Base-by-base conservation (phyloP, 2,797 vertebrate genomes). In the Poecilia velifera region DNA sequence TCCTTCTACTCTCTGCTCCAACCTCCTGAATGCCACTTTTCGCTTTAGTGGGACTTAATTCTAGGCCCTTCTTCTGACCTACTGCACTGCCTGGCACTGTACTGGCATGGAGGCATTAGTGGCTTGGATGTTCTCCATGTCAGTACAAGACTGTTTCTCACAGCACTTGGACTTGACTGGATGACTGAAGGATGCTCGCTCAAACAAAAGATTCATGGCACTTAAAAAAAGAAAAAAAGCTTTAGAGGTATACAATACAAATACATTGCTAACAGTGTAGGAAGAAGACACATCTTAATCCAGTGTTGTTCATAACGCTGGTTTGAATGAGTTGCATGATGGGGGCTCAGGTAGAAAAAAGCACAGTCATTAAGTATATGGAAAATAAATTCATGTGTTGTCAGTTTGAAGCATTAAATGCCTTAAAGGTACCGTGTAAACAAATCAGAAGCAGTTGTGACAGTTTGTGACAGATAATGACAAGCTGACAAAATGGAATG, bases 61-160 rank as follows among this genome's bases (percentile, higher is more conserved):
- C 12, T 53, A 80, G 91, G 93, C 80, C 95, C 95, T 95, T 94
- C 94, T 93, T 79, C 88, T 84, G 86, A 88, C 76, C 90, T 62
- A 2, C 4, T 76, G 81, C 92, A 93, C 95, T 94, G 94, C 95
- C 95, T 95, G 94, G 93, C 94, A 94, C 92, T 81, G 39, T 81
- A 91, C 95, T 94, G 94, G 84, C 95, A 95, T 92, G 94, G 93
- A 95, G 96, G 95, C 95, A 91, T 82, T 88, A 87, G 86, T 89
- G 88, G 95, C 95, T 96, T 96, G 96, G 96, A 96, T 96, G 95
- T 96, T 96, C 95, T 95, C 94, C 94, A 94, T 94, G 92, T 83
- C 94, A 95, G 95, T 85, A 88, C 86, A 87, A 90, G 91, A 93
- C 87, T 72, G 73, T 84, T 72, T 87, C 77, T 91, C 90, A 90